A percentile compares a stretch with the other conserved stretches of the same genome.
These are phyloP conservation scores for Staurois parvus DNA, from an alignment of 2,797 vertebrate genomes.

Conservation along the genomic window DNA sequence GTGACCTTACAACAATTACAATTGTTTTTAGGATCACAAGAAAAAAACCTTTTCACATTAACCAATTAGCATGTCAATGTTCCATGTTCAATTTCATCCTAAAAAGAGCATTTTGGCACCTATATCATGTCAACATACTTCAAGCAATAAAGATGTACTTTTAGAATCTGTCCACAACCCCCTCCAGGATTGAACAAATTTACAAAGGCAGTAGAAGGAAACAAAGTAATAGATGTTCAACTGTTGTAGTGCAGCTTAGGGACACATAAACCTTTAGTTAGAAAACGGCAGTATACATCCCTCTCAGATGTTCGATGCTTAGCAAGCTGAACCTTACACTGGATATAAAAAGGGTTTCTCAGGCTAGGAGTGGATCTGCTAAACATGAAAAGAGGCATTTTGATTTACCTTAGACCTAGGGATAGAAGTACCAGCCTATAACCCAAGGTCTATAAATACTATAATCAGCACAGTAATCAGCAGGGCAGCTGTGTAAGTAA, in stretches of 20 bases:
- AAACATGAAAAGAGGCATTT: no score
- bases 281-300: conserved; percentile 7
- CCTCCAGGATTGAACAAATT: conserved; percentile 9
- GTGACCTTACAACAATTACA: no score
- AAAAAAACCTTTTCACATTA: no score
- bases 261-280: conserved; percentile 1
- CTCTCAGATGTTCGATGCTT: conserved; percentile 19
- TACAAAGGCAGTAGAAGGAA: conserved; percentile 12
- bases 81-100: neutral
- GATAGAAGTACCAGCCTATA: no score
- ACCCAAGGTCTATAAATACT: no score
- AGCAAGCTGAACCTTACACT: neutral
- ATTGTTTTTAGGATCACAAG: no score
- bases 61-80: neutral
- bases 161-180: neutral
- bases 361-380: neutral
- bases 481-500: no score
- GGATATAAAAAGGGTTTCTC: conserved; percentile 18
- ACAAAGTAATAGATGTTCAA: conserved; percentile 6
- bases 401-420: no score
- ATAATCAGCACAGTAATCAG: no score
- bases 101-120: neutral
- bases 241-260: conserved; percentile 18
- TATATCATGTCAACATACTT: neutral
- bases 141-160: neutral